Conservation (phyloP, 2,113 vertebrate species). For the Plectropomus leopardus region DNA sequence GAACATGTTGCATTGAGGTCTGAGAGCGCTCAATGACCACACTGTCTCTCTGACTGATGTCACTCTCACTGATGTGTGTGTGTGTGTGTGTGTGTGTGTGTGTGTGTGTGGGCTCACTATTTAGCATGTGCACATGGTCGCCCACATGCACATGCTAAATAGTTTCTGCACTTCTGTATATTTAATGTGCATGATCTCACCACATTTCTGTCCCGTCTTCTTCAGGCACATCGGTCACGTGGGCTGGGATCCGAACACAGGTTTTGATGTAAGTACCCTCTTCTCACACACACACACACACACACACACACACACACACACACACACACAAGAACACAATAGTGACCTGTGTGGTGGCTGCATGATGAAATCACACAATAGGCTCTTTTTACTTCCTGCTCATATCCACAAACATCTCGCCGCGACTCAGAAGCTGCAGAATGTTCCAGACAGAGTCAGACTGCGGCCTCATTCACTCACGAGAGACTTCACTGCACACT, state of each 20-base stretch:
- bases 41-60: conserved; percentile 30
- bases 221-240: conserved; percentile 97
- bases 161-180: conserved; percentile 18
- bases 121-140: conserved; percentile 19
- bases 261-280: conserved; percentile 96
- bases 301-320: conserved; percentile 35
- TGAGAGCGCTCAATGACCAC: conserved; percentile 48
- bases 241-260: conserved; percentile 99
- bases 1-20: conserved; percentile 35
- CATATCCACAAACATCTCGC: conserved; percentile 42
- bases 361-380: conserved; percentile 75
- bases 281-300: conserved; percentile 30
- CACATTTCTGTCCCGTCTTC: conserved; percentile 62
- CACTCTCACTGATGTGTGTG: neutral
- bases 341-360: conserved; percentile 73
- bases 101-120: conserved; percentile 38
- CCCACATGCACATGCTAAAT: conserved; percentile 18
- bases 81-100: neutral
- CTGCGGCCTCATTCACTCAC: neutral
- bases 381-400: conserved; percentile 71
- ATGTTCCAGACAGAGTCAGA: neutral
- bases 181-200: conserved; percentile 43
- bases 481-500: neutral
- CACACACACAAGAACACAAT: conserved; percentile 67
- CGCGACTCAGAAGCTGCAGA: conserved; percentile 25